phyloP scores from a whole-genome alignment of 2,113 vertebrate genomes.

The Rhineura floridana region DNA sequence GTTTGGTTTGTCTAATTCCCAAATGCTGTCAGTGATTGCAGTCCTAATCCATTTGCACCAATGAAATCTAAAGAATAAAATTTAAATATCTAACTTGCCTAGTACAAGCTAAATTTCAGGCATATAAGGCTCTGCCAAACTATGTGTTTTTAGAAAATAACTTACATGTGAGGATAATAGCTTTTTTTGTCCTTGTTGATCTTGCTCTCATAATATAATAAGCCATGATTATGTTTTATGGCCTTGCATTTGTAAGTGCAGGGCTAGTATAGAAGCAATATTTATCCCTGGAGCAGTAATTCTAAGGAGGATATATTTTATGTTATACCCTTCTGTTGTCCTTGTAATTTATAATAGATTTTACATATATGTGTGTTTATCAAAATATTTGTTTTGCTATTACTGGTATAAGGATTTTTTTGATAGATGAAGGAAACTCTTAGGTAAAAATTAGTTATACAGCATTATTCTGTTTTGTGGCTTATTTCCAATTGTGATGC shows the following conservation, averaged over 20 bases:
- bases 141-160: background rate
- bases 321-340: conserved; percentile 71
- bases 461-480: conserved; percentile 65
- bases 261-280: conserved; percentile 78
- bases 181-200: background rate
- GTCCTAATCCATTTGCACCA: background rate
- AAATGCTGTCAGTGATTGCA: conserved; percentile 6
- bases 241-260: conserved; percentile 71
- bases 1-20: conserved; percentile 3
- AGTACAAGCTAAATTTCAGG: conserved; percentile 11
- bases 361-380: conserved; percentile 63
- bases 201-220: conserved; percentile 42
- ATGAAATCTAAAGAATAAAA: background rate
- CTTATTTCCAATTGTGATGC: conserved; percentile 55
- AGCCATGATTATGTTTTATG: conserved; percentile 70
- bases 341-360: conserved; percentile 67
- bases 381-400: conserved; percentile 66
- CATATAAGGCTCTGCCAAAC: background rate
- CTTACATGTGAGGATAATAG: background rate
- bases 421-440: conserved; percentile 42
- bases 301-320: conserved; percentile 64
- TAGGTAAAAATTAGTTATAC: conserved; percentile 58
- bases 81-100: background rate
- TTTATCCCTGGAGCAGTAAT: conserved; percentile 61
- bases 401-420: conserved; percentile 64